A percentile compares a stretch with the other conserved stretches of the same genome.
These are phyloP conservation scores for Poeciliopsis prolifica DNA, from an alignment of 2,113 vertebrate species.

Conservation along the genomic window DNA sequence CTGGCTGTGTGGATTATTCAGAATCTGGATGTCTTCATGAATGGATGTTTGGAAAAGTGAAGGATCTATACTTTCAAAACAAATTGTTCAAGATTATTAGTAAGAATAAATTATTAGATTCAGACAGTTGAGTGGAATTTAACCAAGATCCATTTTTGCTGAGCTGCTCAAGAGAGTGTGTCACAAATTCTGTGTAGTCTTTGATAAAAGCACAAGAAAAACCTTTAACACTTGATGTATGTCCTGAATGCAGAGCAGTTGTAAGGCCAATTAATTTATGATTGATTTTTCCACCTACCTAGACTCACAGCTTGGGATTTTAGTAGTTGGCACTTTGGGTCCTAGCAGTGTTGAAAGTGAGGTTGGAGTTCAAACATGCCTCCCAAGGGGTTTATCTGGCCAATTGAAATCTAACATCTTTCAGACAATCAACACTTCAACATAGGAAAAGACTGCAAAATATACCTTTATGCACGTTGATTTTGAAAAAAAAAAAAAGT, in stretches of 20 bases:
- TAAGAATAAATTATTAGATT: background rate
- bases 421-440: too few species aligned
- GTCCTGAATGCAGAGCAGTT: constrained; percentile 5
- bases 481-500: too few species aligned
- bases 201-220: constrained; percentile 1
- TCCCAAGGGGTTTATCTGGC: constrained; percentile 13
- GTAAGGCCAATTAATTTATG: constrained; percentile 36
- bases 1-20: background rate
- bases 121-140: background rate
- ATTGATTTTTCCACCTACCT: constrained; percentile 28
- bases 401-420: background rate
- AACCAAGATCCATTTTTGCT: background rate
- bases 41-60: background rate
- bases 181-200: background rate
- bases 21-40: constrained; percentile 15
- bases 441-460: too few species aligned
- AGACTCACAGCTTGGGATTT: background rate
- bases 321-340: background rate
- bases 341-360: constrained; percentile 16
- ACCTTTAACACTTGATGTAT: background rate
- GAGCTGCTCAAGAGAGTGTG: background rate
- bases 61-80: background rate
- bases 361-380: constrained; percentile 19
- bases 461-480: too few species aligned
- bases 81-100: background rate